Evolutionary conservation across 2,797 vertebrate species (phyloP), one percentile per base, ranked within the genome.

Genomic region (Pseudochaenichthys georgianus): DNA sequence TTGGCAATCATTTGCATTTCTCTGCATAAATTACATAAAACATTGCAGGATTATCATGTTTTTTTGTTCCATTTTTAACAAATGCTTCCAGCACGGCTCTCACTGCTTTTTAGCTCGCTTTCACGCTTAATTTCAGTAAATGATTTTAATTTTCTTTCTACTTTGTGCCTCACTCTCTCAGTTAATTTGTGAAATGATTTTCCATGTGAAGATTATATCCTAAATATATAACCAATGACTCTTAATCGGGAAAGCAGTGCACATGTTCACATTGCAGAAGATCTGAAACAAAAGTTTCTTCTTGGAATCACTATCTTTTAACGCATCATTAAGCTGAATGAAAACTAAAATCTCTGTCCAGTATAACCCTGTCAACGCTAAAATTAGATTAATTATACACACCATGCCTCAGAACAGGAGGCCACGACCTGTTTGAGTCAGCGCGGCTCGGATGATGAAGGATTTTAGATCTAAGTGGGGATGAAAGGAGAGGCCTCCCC

Each of bases 321-420:
- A 64, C n/a, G 9, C 59, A 60, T 53, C 47, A 19, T 69, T 31
- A 47, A 50, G 31, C 55, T 16, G 42, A 70, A 72, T 64, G 55
- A 67, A 85, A 82, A 74, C 82, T 7, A 16, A 83, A 86, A 81
- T 83, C 55, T 75, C 48, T 63, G 68, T 73, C 60, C 61, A 48
- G 62, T 54, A 19, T 45, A 69, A 88, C 53, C 21, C 50, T n/a
- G 75, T 81, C 70, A 46, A 81, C 15, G 5, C 77, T 88, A 85
- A 84, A 90, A 85, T 92, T 85, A 90, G 88, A 92, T 77, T 80
- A 86, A 91, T 92, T 87, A 89, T 83, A 83, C 64, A 51, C 69
- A 57, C 70, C 62, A 41, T 77, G 80, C 48, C 51, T 74, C 48
- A 78, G 76, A 67, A 57, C 83, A 21, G 70, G 51, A 52, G 68